Evolutionary conservation across 1,140 invertebrate species (phyloP), one percentile per base, ranked within the genome.

Genomic region (Neuroterus valhalla): DNA sequence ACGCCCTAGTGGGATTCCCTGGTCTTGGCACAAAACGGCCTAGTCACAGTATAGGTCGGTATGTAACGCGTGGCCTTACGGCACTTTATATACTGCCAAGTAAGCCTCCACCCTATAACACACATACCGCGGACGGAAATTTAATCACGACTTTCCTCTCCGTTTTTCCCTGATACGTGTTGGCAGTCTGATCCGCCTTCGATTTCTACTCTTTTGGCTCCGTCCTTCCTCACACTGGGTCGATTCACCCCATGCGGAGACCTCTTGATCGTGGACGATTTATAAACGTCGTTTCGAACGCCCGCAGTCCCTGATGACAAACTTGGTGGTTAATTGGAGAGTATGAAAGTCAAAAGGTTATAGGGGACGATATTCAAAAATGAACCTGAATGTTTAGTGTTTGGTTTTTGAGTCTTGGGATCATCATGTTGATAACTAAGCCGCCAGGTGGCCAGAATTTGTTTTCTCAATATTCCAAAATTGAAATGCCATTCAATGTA

Each of bases 291-390:
- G 23, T 5, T 62, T 62, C 55, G 31, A 62, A 62, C 21, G 8
- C 55, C 55, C 2, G 12, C 21, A 62, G 55, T 62, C 23, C 23
- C 21, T 23, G 55, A 62, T 62, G 55, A 62, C 55, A 62, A 62
- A 62, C 55, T 62, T 15, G 55, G 55, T 62, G 55, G 55, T 31
- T 62, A 62, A 62, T 62, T 62, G 55, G 31, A 62, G 26, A 62
- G 23, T 23, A 62, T 62, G 55, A 62, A 38, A 38, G 55, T 62
- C 55, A 62, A 62, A 62, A 62, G 55, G 55, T 62, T 62, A 62
- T 62, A 15, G 15, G 14, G 55, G 55, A 31, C 31, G 31, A 62
- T 62, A 62, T 62, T 62, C 23, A 62, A 62, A 62, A 62, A 62
- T 62, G 55, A 62, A 14, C 31, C 10, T 8, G 31, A 8, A 8